phyloP scores from a whole-genome alignment of 2,888 invertebrate species.

The Aleiodes alternator region DNA sequence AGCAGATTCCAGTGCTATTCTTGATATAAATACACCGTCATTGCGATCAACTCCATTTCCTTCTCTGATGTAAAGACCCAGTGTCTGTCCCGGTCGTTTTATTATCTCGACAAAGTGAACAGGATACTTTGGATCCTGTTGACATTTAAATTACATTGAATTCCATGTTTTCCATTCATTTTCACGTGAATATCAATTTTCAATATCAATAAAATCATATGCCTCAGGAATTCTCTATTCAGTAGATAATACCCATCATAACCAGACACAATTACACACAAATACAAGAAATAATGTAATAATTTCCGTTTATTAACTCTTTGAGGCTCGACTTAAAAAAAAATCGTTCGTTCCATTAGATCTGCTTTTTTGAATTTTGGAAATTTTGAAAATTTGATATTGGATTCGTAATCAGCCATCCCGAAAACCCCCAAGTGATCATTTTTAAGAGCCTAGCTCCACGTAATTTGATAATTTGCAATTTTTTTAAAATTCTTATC shows the following conservation, averaged over 20 bases:
- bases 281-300: no score
- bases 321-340: no score
- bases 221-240: not conserved
- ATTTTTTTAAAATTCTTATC: no score
- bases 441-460: no score
- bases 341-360: no score
- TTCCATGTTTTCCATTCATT: not conserved
- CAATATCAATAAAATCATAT: not conserved
- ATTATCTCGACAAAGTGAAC: constrained; percentile 98
- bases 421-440: no score
- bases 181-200: not conserved
- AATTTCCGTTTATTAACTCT: no score
- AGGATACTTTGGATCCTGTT: constrained; percentile 84
- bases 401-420: no score
- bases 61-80: constrained; percentile 98
- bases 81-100: constrained; percentile 98
- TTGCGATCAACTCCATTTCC: constrained; percentile 98
- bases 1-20: constrained; percentile 96
- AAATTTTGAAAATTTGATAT: no score
- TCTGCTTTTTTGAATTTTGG: no score
- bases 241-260: not conserved
- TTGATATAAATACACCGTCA: constrained; percentile 98
- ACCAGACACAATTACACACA: no score
- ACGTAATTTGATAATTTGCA: no score
- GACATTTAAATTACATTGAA: constrained; percentile 3